Evolutionary conservation across 2,797 vertebrate species (phyloP).

Genomic region (Propithecus perrieri): DNA sequence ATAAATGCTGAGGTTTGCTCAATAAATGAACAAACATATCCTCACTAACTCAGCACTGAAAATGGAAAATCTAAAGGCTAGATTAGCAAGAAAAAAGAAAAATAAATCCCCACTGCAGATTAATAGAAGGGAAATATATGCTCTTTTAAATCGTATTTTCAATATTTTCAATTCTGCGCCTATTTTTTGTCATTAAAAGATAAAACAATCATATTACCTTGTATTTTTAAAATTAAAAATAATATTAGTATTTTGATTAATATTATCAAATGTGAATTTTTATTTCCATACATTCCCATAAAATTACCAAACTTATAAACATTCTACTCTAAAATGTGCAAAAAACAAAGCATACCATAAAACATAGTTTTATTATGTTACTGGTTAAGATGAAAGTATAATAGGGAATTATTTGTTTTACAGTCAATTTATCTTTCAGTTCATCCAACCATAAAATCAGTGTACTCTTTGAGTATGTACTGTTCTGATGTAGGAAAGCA

Average conservation of each 20-base stretch:
- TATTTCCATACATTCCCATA: neutral
- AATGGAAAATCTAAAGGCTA: neutral
- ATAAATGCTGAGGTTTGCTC: neutral
- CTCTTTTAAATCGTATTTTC: neutral
- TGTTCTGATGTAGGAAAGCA: neutral
- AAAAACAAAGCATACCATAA: neutral
- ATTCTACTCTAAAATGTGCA: neutral
- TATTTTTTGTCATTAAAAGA: neutral
- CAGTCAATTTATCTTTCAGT: neutral
- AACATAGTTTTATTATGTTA: neutral
- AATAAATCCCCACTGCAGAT: neutral
- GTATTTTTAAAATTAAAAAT: neutral
- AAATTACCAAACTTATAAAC: neutral
- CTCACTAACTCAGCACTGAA: neutral
- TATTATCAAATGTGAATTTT: neutral
- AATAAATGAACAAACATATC: neutral
- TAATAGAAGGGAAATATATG: neutral
- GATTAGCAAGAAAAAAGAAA: neutral
- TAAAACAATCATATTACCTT: neutral
- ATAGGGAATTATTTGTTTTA: neutral
- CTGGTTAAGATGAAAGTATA: neutral
- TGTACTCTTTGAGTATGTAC: neutral
- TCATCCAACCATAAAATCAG: neutral
- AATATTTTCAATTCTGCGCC: neutral
- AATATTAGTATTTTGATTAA: neutral